A percentile compares a stretch with the other conserved stretches of the same genome.
These are phyloP conservation scores for Xenopus tropicalis DNA, from an alignment of 2,113 vertebrate species.

Conservation along the genomic window UCB_Xtro_10.0 CM004446.2:115229001-115229500, in stretches of 20 bases:
- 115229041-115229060: not conserved
- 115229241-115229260: not conserved
- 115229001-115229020: no score
- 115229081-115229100: not conserved
- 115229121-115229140: not conserved
- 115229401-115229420: conserved; percentile 7
- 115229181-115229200: conserved; percentile 3
- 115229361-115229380: not conserved
- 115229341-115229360: not conserved
- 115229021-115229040: not conserved
- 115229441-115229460: conserved; percentile 30
- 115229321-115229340: not conserved
- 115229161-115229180: conserved; percentile 32
- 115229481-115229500: conserved; percentile 37
- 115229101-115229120: not conserved
- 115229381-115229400: not conserved
- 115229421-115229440: conserved; percentile 30
- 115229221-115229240: conserved; percentile 1
- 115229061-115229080: not conserved
- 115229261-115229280: conserved; percentile 26
- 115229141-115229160: conserved; percentile 28
- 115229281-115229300: conserved; percentile 43
- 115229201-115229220: not conserved
- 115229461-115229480: conserved; percentile 16
- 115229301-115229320: conserved; percentile 34